Evolutionary conservation across 2,797 vertebrate species (phyloP).

Genomic region (Lophius americanus): DNA sequence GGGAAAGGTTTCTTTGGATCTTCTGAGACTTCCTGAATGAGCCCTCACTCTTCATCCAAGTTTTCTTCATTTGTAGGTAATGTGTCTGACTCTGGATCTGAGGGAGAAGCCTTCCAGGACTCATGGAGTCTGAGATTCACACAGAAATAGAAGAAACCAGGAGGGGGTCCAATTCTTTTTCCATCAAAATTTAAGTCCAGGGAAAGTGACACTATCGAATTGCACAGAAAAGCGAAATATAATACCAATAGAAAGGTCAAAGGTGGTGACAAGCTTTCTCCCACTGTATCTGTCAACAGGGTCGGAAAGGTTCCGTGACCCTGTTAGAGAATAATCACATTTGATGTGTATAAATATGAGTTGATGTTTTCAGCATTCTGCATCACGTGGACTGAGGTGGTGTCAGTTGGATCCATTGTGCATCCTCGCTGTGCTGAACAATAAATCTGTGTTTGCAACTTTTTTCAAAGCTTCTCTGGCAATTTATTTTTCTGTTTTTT

Average conservation of each 20-base stretch:
- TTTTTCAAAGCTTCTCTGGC: slow-evolving; percentile 72
- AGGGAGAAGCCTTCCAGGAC: too few relatives aligned
- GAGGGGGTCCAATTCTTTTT: slow-evolving; percentile 38
- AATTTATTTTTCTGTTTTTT: slow-evolving; percentile 34
- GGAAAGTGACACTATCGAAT: slow-evolving; percentile 28
- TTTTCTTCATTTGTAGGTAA: too few relatives aligned
- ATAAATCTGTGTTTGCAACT: slow-evolving; percentile 72
- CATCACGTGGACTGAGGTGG: slow-evolving; percentile 66
- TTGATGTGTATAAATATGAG: slow-evolving; percentile 48
- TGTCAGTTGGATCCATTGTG: slow-evolving; percentile 55
- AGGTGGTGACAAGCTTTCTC: slow-evolving; percentile 62
- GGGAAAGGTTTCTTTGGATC: too few relatives aligned
- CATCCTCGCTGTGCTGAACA: slow-evolving; percentile 81
- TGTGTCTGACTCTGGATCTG: too few relatives aligned
- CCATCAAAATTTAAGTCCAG: slow-evolving; percentile 60
- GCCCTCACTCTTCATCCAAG: too few relatives aligned
- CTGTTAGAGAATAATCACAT: slow-evolving; percentile 67
- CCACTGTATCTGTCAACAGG: slow-evolving; percentile 73
- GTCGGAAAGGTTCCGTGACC: slow-evolving; percentile 72
- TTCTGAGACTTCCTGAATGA: too few relatives aligned
- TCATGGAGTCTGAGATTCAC: too few relatives aligned
- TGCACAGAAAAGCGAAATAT: slow-evolving; percentile 44
- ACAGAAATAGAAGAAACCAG: too few relatives aligned
- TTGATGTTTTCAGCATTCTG: slow-evolving; percentile 79
- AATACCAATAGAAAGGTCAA: slow-evolving; percentile 31